These are phyloP conservation scores for Taphrorychus bicolor DNA, from an alignment of 2,888 invertebrate genomes.

Conservation along the genomic window DNA sequence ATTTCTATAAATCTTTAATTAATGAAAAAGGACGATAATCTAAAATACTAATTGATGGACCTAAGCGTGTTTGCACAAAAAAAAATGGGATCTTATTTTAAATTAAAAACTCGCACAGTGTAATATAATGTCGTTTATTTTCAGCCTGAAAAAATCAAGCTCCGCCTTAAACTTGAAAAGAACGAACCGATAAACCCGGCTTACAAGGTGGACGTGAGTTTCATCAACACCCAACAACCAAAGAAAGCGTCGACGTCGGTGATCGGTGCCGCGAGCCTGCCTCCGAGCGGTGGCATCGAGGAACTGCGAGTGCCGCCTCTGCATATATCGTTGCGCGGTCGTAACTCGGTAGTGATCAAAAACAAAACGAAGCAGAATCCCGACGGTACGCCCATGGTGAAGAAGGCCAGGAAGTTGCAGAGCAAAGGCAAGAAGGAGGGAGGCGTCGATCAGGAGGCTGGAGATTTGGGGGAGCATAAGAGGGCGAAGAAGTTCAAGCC, in stretches of 20 bases:
- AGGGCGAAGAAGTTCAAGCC: constrained; percentile 54
- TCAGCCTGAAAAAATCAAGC: constrained; percentile 76
- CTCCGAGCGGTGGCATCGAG: constrained; percentile 59
- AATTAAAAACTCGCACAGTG: no score
- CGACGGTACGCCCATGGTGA: constrained; percentile 52
- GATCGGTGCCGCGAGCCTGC: constrained; percentile 43
- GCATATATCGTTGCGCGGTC: constrained; percentile 84
- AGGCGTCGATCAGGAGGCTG: constrained; percentile 4
- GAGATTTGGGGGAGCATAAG: constrained; percentile 44
- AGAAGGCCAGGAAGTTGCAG: constrained; percentile 42
- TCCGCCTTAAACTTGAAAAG: constrained; percentile 83
- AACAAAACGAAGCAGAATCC: constrained; percentile 65
- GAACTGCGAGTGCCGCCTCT: constrained; percentile 87
- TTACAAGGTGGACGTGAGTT: constrained; percentile 72
- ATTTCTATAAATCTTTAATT: no score
- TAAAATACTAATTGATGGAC: no score
- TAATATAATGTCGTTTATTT: constrained; percentile 1
- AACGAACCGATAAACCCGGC: constrained; percentile 80
- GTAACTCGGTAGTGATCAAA: constrained; percentile 85
- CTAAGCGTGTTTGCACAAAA: no score
- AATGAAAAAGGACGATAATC: no score
- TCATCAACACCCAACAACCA: constrained; percentile 68
- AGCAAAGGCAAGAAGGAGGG: constrained; percentile 36
- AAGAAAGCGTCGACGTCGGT: constrained; percentile 54
- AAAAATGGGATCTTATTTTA: no score